Evolutionary conservation across 2,888 invertebrate species (phyloP).

Genomic region (Eugnorisma glareosa): DNA sequence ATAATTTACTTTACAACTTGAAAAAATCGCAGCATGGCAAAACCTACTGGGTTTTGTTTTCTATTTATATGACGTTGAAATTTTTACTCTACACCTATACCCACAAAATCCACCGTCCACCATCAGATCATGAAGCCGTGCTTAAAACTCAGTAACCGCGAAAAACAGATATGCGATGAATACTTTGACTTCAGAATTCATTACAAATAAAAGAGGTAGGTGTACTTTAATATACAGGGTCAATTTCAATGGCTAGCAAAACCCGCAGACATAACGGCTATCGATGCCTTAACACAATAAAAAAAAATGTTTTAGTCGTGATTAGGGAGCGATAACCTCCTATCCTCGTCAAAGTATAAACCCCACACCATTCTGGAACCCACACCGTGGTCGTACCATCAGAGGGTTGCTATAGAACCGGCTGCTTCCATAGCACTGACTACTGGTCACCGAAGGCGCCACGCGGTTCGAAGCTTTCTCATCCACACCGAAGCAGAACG

Average conservation of each 20-base stretch:
- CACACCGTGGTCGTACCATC: constrained; percentile 81
- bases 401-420: constrained; percentile 85
- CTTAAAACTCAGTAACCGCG: constrained; percentile 22
- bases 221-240: background rate
- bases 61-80: background rate
- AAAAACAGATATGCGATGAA: constrained; percentile 28
- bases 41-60: background rate
- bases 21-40: background rate
- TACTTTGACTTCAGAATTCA: constrained; percentile 28
- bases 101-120: constrained; percentile 57
- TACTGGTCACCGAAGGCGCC: constrained; percentile 81
- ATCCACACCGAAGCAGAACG: constrained; percentile 80
- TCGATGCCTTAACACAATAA: no score
- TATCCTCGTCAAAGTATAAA: constrained; percentile 36
- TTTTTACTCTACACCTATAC: background rate
- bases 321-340: no score
- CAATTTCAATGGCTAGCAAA: background rate
- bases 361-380: constrained; percentile 55
- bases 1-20: background rate
- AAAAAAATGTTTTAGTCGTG: no score
- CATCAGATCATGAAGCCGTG: constrained; percentile 57
- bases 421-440: constrained; percentile 79
- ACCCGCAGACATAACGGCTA: background rate
- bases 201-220: background rate
- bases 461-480: constrained; percentile 75